Base-by-base conservation (phyloP, 2,797 vertebrate species). In the Coluber constrictor region DNA sequence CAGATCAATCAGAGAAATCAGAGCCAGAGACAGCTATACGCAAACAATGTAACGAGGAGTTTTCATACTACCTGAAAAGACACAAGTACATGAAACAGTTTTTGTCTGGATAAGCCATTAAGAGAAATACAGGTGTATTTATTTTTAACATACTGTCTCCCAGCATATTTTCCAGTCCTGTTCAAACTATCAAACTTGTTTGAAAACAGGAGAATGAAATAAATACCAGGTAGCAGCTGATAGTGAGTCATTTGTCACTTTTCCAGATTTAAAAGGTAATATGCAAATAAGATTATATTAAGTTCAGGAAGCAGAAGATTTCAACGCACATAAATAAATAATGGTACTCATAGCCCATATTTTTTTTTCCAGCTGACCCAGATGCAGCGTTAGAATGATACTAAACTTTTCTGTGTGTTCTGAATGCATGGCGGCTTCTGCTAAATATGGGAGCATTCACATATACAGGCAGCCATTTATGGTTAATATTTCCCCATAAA, bases 261-360 rank as follows among this genome's bases (percentile, higher is more conserved):
- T 32, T 13, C 20, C 29, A n/a, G 43, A 5, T 4, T 3, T 0
- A 0, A 63, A 90, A 93, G 32, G 56, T 88, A 66, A 92, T 60
- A 83, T 92, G 63, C 63, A 87, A 79, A 92, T 47, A 61, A 25
- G 43, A 43, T 12, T 88, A 25, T 88, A 29, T 37, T 55, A 89
- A 70, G 27, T 32, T 56, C 18, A 74, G 25, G 1, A 6, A 0
- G 0, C 37, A 1, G 15, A 86, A 3, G 11, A 66, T 12, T 74
- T 89, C 10, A 15, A 54, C 20, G 54, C 27, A 43, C 4, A 12
- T 15, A n/a, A 23, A 47, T 32, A 93, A 56, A 83, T 12, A 83
- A 27, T 4, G 0, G 20, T 43, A 56, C 0, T 0, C 4, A 60
- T 32, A 32, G 43, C 18, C 1, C 0, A 2, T 5, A 37, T 25